Evolutionary conservation across 2,113 vertebrate species (phyloP).

Genomic region (Vidua chalybeata): DNA sequence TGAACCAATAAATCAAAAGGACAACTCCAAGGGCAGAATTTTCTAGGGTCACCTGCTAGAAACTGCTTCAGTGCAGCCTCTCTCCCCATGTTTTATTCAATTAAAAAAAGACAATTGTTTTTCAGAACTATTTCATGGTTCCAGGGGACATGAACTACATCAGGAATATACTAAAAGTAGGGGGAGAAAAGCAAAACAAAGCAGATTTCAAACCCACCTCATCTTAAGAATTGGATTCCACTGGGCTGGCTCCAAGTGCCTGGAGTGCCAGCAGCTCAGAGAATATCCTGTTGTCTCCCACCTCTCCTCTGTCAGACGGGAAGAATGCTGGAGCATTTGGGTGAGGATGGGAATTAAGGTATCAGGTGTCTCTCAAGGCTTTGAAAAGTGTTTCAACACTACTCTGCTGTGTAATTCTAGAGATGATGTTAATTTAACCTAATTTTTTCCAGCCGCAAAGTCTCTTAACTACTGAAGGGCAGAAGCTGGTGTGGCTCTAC

Average conservation of each 20-base stretch:
- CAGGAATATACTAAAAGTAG: background rate
- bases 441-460: slow-evolving; percentile 40
- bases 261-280: background rate
- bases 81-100: background rate
- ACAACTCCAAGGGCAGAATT: background rate
- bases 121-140: background rate
- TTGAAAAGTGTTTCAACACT: slow-evolving; percentile 34
- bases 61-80: background rate
- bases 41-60: background rate
- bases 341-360: background rate
- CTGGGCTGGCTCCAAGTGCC: background rate
- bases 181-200: background rate
- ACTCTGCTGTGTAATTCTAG: slow-evolving; percentile 20
- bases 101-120: background rate
- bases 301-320: background rate
- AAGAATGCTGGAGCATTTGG: background rate
- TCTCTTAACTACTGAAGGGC: background rate
- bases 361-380: background rate
- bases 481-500: background rate
- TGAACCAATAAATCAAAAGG: background rate
- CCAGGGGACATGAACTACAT: background rate
- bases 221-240: background rate
- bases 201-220: background rate
- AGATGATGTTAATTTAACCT: slow-evolving; percentile 62
- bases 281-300: background rate